These are phyloP conservation scores for Lepidurus arcticus DNA, from an alignment of 1,140 invertebrate genomes.

Conservation along the genomic window DNA sequence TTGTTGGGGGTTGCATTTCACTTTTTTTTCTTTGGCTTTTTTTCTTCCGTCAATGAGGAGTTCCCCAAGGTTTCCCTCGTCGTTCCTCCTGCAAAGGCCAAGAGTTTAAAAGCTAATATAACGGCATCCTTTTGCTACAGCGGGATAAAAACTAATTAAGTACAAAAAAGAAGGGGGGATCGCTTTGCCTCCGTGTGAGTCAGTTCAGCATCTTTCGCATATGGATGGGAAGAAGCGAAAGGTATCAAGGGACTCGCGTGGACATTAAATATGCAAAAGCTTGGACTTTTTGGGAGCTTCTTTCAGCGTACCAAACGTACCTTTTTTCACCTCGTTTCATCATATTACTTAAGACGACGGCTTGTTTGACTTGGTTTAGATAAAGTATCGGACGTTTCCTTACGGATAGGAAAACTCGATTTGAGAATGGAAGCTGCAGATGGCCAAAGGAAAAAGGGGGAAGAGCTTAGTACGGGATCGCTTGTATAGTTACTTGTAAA, in stretches of 20 bases:
- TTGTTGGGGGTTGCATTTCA: constrained; percentile 1
- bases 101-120: background rate
- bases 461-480: too few relatives aligned
- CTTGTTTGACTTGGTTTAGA: too few relatives aligned
- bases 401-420: too few relatives aligned
- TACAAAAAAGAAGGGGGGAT: background rate
- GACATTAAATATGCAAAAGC: constrained; percentile 1
- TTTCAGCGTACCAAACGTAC: too few relatives aligned
- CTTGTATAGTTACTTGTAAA: background rate
- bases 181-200: background rate
- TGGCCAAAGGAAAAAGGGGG: too few relatives aligned
- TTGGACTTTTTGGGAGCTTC: background rate
- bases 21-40: background rate
- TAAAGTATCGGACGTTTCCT: too few relatives aligned
- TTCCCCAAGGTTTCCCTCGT: background rate
- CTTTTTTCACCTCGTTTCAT: too few relatives aligned
- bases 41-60: background rate
- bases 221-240: background rate
- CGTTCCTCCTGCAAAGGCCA: background rate
- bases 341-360: too few relatives aligned
- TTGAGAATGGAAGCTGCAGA: too few relatives aligned
- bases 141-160: constrained; percentile 6
- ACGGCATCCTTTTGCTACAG: background rate
- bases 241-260: background rate
- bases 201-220: background rate